A percentile compares a stretch with the other conserved stretches of the same genome.
Conservation (phyloP, 37 sponge, comb jelly and placozoan genomes). For the Chondrosia reniformis region DNA sequence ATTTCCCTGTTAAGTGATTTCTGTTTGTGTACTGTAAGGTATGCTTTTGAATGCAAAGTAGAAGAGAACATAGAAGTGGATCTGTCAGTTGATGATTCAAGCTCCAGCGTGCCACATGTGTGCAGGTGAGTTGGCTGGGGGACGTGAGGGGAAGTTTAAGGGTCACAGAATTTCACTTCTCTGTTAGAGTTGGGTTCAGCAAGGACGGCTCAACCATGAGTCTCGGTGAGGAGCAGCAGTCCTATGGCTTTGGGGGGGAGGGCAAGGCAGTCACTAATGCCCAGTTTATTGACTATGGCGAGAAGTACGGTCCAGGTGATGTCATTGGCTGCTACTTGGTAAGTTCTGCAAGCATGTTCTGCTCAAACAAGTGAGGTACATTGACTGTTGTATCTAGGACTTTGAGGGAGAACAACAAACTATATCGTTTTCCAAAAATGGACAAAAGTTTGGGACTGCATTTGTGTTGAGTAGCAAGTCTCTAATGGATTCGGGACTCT, state of each 20-base stretch:
- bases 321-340: conserved; percentile 76
- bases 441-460: conserved; percentile 53
- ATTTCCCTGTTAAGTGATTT: not conserved
- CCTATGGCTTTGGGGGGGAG: conserved; percentile 84
- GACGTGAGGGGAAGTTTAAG: too few species aligned
- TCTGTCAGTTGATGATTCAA: conserved; percentile 33
- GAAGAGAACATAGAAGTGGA: conserved; percentile 32
- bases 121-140: conserved; percentile 26
- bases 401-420: conserved; percentile 53
- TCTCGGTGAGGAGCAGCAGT: conserved; percentile 66
- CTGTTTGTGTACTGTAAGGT: conserved; percentile 1
- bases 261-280: conserved; percentile 59
- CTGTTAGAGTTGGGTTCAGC: conserved; percentile 74
- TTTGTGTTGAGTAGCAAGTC: conserved; percentile 29
- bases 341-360: not conserved
- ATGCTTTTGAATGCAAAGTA: conserved; percentile 67
- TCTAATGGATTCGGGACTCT: conserved; percentile 38
- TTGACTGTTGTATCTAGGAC: conserved; percentile 42
- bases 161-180: not conserved
- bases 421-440: conserved; percentile 90
- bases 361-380: too few species aligned
- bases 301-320: conserved; percentile 76
- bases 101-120: conserved; percentile 51
- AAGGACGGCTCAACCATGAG: conserved; percentile 28
- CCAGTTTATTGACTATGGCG: conserved; percentile 61